Base-by-base conservation (phyloP, 2,888 invertebrate genomes). In the Argyra leucocephala region DNA sequence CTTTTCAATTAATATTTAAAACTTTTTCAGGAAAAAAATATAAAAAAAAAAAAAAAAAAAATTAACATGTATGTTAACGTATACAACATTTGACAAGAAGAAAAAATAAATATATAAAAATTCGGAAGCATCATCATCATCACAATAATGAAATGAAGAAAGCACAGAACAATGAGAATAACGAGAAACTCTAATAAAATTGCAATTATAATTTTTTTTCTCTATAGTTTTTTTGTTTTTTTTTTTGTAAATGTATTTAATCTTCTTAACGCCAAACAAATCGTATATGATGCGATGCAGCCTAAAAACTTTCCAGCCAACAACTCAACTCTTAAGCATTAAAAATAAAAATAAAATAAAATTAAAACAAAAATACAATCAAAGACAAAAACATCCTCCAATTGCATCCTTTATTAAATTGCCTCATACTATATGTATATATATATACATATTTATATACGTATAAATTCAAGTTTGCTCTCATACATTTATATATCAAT, bases 181-280 rank as follows among this genome's bases (percentile, higher is more conserved):
- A 10, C 5, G 12, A 48, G 18, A 48, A 48, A 15, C 48, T 48
- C 15, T 48, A 18, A 18, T 48, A 48, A 48, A 48, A 48, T 15
- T 48, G 31, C 31, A 31, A 4, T 31, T 6, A 10, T 31, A 31
- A 31, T 31, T 31, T 7, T 31, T 31, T 31, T 31, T 31, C 10
- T 31, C 12, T 31, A 10, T 31, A 6, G 12, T 31, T 31, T 31
- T 31, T 31, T 26, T 26, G 26, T 26, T 9, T 26, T 26, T 26
- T 31, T 31, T 31, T 31, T 4, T 31, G 18, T 18, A 48, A 48
- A 48, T 18, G 48, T 12, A 48, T 48, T 48, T 48, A 48, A 48
- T 48, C 48, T 48, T 48, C 48, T 48, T 48, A 48, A 48, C 48
- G 48, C 48, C 48, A 48, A 48, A 48, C 18, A 48, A 48, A 48